Base-by-base conservation (phyloP, 2,888 invertebrate genomes). In the Ligdia adustata region DNA sequence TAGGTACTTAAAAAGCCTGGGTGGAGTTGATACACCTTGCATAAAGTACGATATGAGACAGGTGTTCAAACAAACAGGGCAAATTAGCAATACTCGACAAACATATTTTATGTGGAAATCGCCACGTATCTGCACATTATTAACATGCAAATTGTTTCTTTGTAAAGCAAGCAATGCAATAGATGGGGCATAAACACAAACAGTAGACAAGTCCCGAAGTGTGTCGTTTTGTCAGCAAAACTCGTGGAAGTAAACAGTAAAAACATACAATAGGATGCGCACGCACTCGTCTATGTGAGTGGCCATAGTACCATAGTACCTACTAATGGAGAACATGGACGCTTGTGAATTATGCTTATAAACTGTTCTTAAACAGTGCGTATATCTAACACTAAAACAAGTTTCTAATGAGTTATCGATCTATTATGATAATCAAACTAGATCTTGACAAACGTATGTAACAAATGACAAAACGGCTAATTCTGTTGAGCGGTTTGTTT, bases 91-190 rank as follows among this genome's bases (percentile, higher is more conserved):
- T 33, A 32, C 28, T 22, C 22, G 13, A 18, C 26, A 14, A 44
- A n/a, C n/a, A n/a, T n/a, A n/a, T 26, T 29, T 34, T 31, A 40
- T 48, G 51, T 44, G 38, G 44, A 55, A 48, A 51, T 51, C 32
- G 31, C 22, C 34, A 11, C 40, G 39, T 64, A 70, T 64, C 58
- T 60, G 55, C 58, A 61, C 57, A 66, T 66, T 71, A 68, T 69
- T 71, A 67, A 71, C 69, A 76, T 75, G 73, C 71, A 72, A 74
- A 75, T 75, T 55, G 66, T 66, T 67, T 72, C 74, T 71, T 71
- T 70, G 70, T 70, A 29, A 35, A 29, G 29, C n/a, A n/a, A n/a
- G 59, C 64, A 66, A 68, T 64, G 68, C 64, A 69, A 65, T 69
- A 69, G 66, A 70, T 64, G 48, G 63, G 60, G 67, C 63, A 64